A percentile compares a stretch with the other conserved stretches of the same genome.
Evolutionary conservation across 2,113 vertebrate genomes (phyloP).

Genomic region (Scolopax mira): DNA sequence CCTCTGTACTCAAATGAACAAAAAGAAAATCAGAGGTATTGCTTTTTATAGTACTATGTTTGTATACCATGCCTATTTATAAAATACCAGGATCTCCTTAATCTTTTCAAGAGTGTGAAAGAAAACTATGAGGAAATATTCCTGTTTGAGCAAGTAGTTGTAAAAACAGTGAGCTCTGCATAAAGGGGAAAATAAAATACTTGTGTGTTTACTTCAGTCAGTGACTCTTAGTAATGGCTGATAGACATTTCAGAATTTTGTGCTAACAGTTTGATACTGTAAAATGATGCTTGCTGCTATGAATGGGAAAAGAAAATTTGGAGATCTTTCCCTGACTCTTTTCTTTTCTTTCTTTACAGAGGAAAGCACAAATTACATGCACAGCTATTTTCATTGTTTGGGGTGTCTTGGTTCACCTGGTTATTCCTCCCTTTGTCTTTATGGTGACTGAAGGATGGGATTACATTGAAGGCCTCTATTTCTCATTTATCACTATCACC

Average conservation of each 20-base stretch:
- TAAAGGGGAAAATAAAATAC: not conserved
- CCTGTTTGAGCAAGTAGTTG: not conserved
- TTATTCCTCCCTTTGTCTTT: conserved; percentile 94
- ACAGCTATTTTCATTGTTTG: conserved; percentile 94
- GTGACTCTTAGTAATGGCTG: not conserved
- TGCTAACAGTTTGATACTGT: too few species aligned
- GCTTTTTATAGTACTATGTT: not conserved
- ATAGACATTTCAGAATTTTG: too few species aligned
- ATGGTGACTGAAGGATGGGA: conserved; percentile 95
- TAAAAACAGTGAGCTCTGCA: not conserved
- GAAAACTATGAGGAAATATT: not conserved
- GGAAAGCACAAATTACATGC: conserved; percentile 95
- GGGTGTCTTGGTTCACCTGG: conserved; percentile 92
- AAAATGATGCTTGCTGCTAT: not conserved
- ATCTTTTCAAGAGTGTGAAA: not conserved
- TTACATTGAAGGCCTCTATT: conserved; percentile 95
- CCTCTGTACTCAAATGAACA: not conserved
- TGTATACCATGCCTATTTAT: not conserved
- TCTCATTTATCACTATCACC: conserved; percentile 96
- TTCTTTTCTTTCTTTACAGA: conserved; percentile 66
- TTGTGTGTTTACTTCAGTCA: not conserved
- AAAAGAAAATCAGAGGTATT: not conserved
- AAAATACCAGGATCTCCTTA: not conserved
- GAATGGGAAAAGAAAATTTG: not conserved
- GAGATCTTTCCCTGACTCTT: not conserved